Evolutionary conservation across 2,797 vertebrate species (phyloP).

Genomic region (Lemur catta): DNA sequence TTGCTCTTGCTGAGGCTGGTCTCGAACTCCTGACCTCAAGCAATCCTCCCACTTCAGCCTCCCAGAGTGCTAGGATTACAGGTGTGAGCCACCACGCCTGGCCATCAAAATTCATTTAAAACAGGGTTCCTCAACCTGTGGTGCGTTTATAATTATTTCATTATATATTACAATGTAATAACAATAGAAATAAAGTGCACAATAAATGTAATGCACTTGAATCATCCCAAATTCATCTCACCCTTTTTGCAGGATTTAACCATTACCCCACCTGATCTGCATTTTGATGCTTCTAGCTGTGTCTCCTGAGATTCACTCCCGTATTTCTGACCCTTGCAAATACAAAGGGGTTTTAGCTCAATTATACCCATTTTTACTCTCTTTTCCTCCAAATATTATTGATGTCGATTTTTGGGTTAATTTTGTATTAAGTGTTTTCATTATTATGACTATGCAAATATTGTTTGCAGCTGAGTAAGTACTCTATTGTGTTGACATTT

Average conservation of each 20-base stretch:
- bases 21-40: not conserved
- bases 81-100: not conserved
- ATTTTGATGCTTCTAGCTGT: not conserved
- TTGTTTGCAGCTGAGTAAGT: not conserved
- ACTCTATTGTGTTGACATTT: not conserved
- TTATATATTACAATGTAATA: no score
- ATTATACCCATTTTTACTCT: not conserved
- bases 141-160: no score
- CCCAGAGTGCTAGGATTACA: not conserved
- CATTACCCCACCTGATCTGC: not conserved
- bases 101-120: no score
- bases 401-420: not conserved
- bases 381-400: not conserved
- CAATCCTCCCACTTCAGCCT: not conserved
- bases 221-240: not conserved
- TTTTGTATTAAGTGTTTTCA: not conserved
- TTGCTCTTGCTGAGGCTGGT: not conserved
- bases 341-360: not conserved
- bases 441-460: not conserved
- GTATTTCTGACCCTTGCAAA: not conserved
- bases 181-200: no score
- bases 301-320: not conserved
- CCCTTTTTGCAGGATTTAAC: not conserved
- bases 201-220: no score
- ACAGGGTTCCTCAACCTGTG: no score